Base-by-base conservation (phyloP, 2,113 vertebrate species). In the Gulo gulo region DNA sequence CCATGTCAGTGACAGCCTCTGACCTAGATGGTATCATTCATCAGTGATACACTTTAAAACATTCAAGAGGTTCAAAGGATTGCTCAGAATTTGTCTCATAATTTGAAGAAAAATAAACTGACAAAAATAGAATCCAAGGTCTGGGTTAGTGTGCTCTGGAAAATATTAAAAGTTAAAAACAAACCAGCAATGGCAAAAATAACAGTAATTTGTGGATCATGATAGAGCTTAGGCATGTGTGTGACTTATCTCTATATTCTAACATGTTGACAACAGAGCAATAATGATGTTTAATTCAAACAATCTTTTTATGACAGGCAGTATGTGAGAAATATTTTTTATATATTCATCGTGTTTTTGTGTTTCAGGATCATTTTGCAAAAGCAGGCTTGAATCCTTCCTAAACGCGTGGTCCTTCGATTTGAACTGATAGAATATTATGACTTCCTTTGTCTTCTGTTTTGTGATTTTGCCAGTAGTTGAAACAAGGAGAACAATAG, bases 381-480 rank as follows among this genome's bases (percentile, higher is more conserved):
- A 97, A 97, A 94, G 82, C 92, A 97, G 82, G 74, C 78, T 98
- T 94, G 97, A 97, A 97, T 97, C 47, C 90, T 84, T 97, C 82
- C 88, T 96, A 69, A 45, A 98, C 73, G 61, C 36, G 61, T 97
- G 96, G 95, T 98, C 87, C 95, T 98, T 97, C 89, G 88, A 98
- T 95, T 80, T 94, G 96, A 98, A 95, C 97, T 98, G 95, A 95
- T 98, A 98, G 96, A 98, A 98, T 98, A 97, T 95, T 98, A 98
- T 97, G 98, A 90, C 94, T 98, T 97, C 93, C 97, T 98, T 98
- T 98, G 94, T 98, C 97, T 98, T 98, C 89, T 98, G 95, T 98
- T 98, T 98, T 96, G 97, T 98, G 98, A 98, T 97, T 95, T 97
- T 97, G 97, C 88, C 96, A 89, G 95, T 92, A 97, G 97, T 97